Evolutionary conservation across 1,140 invertebrate species (phyloP).

Genomic region (Antheraea mylitta): DNA sequence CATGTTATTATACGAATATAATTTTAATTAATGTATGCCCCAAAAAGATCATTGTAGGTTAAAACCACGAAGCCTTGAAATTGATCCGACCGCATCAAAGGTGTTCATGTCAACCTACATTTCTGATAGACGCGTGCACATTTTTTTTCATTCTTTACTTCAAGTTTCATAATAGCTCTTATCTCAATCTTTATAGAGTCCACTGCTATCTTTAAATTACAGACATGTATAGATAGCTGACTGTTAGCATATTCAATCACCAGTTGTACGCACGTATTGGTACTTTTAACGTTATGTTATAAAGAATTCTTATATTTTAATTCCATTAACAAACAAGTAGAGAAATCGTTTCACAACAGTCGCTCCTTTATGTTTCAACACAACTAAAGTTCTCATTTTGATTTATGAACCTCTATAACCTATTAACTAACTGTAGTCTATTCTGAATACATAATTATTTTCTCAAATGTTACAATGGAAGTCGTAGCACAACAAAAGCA

Average conservation of each 20-base stretch:
- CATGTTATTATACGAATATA: conserved; percentile 2
- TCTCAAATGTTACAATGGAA: too few relatives aligned
- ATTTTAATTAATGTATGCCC: conserved; percentile 35
- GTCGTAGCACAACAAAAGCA: neutral
- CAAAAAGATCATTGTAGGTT: conserved; percentile 42
- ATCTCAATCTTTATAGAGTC: conserved; percentile 5
- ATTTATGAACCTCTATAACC: neutral
- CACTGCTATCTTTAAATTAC: neutral
- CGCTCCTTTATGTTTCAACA: neutral
- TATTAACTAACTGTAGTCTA: neutral
- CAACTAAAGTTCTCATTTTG: neutral
- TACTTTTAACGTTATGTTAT: conserved; percentile 28
- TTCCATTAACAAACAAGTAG: neutral
- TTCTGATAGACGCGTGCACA: conserved; percentile 21
- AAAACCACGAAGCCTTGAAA: conserved; percentile 65
- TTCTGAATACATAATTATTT: neutral
- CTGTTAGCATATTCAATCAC: conserved; percentile 16
- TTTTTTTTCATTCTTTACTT: conserved; percentile 16
- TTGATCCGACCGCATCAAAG: conserved; percentile 63
- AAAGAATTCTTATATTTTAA: conserved; percentile 7
- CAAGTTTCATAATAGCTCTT: conserved; percentile 20
- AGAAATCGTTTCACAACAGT: conserved; percentile 3
- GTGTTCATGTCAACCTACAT: conserved; percentile 55
- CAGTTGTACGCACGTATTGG: conserved; percentile 20
- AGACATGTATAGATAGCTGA: conserved; percentile 11